phyloP scores from a whole-genome alignment of 2,113 vertebrate genomes.

The Paratilapia polleni region DNA sequence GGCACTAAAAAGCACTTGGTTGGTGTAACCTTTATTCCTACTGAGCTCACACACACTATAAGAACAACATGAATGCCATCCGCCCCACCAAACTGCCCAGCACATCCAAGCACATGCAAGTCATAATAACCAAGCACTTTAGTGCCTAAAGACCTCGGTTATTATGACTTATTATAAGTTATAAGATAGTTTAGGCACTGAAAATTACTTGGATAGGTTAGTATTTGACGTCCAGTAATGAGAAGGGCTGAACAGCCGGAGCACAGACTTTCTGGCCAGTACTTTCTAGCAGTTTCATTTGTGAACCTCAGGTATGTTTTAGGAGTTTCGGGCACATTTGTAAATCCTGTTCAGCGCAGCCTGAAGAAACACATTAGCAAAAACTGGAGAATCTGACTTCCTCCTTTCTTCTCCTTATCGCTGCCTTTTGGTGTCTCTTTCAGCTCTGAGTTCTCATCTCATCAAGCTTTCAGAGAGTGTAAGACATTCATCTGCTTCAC shows the following conservation, averaged over 20 bases:
- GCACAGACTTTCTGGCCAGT: neutral
- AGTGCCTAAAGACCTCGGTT: neutral
- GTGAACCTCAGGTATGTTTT: neutral
- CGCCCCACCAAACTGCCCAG: neutral
- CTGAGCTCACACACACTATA: neutral
- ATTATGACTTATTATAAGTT: too few species aligned
- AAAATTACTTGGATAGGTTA: neutral
- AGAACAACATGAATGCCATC: neutral
- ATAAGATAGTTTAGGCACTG: neutral
- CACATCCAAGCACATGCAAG: too few species aligned
- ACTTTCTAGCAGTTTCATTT: neutral
- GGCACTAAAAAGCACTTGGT: neutral
- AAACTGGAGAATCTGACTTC: neutral
- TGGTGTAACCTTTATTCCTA: neutral
- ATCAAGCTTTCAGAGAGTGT: constrained; percentile 2
- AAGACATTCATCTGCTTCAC: neutral
- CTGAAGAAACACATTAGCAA: neutral
- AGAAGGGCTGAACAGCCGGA: neutral
- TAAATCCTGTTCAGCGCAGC: neutral
- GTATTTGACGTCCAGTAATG: neutral
- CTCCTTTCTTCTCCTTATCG: neutral
- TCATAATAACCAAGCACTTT: neutral
- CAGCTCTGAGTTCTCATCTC: neutral
- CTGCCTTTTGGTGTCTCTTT: neutral
- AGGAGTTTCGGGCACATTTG: neutral